A percentile compares a stretch with the other conserved stretches of the same genome.
phyloP scores from a whole-genome alignment of 2,113 vertebrate genomes.

The Ancistrus triradiatus region DNA sequence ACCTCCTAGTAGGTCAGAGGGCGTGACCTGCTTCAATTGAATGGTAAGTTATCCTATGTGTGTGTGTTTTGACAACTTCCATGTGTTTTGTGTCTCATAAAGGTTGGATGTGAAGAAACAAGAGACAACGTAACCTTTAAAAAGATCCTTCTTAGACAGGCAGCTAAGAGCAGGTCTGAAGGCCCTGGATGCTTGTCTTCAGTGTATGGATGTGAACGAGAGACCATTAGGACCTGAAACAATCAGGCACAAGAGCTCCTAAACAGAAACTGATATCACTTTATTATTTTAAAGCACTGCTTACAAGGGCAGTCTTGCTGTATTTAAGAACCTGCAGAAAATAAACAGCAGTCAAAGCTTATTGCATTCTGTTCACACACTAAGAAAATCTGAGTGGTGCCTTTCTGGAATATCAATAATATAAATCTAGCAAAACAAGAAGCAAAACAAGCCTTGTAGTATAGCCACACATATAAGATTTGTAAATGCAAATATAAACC shows the following conservation, averaged over 20 bases:
- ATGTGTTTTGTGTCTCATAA: conserved; percentile 52
- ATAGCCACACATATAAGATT: conserved; percentile 52
- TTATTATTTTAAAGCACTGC: neutral
- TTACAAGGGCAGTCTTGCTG: neutral
- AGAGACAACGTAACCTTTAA: conserved; percentile 50
- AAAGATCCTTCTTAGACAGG: conserved; percentile 29
- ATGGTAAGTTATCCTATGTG: conserved; percentile 35
- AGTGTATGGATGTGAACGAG: neutral
- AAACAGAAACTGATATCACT: neutral
- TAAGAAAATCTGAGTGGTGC: neutral
- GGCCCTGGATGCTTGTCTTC: neutral
- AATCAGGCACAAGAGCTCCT: neutral
- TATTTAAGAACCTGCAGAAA: neutral
- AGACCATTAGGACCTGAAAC: neutral
- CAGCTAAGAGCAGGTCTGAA: conserved; percentile 17
- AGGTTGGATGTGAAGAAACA: conserved; percentile 56
- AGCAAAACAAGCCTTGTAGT: conserved; percentile 36
- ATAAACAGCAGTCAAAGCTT: neutral
- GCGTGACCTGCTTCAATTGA: conserved; percentile 54
- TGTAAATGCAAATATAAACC: conserved; percentile 58
- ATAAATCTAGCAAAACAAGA: conserved; percentile 4
- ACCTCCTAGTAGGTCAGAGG: conserved; percentile 44
- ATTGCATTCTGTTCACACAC: neutral
- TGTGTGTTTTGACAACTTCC: conserved; percentile 43
- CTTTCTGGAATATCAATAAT: conserved; percentile 26